These are phyloP conservation scores for Hyles lineata DNA, from an alignment of 2,888 invertebrate species.

Conservation along the genomic window DNA sequence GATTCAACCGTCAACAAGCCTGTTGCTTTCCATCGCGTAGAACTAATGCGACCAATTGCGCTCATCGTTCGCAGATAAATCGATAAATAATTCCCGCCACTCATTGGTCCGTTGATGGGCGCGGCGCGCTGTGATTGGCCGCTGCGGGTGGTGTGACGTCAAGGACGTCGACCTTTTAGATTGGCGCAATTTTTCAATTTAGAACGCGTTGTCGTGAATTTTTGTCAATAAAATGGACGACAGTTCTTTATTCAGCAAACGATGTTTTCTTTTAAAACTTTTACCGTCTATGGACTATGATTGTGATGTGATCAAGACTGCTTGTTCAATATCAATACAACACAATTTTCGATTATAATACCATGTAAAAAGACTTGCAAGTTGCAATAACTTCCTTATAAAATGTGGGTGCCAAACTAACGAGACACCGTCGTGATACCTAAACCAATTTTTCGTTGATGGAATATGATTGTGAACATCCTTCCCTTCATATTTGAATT, in stretches of 20 bases:
- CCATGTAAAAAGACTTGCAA: neutral
- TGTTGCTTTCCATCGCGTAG: constrained; percentile 41
- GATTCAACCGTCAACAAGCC: constrained; percentile 33
- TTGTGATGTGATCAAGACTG: neutral
- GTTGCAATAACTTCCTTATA: neutral
- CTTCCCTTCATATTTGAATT: neutral
- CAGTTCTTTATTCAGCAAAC: constrained; percentile 31
- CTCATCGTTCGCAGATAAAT: constrained; percentile 58
- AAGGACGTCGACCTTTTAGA: constrained; percentile 70
- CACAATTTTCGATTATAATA: neutral
- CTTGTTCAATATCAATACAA: neutral
- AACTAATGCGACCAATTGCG: constrained; percentile 48
- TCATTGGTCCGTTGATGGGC: constrained; percentile 64
- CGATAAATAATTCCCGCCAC: constrained; percentile 55
- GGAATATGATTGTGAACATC: neutral
- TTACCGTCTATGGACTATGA: neutral
- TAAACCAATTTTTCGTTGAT: neutral
- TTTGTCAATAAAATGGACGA: constrained; percentile 46
- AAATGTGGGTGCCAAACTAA: neutral
- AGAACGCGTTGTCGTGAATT: constrained; percentile 47
- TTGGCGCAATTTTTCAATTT: constrained; percentile 74
- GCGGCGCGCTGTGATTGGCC: constrained; percentile 62
- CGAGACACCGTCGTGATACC: neutral
- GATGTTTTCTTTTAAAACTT: constrained; percentile 4
- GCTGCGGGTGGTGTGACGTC: constrained; percentile 58